These are phyloP conservation scores for Pardosa pseudoannulata DNA, from an alignment of 2,888 invertebrate genomes.

Conservation along the genomic window DNA sequence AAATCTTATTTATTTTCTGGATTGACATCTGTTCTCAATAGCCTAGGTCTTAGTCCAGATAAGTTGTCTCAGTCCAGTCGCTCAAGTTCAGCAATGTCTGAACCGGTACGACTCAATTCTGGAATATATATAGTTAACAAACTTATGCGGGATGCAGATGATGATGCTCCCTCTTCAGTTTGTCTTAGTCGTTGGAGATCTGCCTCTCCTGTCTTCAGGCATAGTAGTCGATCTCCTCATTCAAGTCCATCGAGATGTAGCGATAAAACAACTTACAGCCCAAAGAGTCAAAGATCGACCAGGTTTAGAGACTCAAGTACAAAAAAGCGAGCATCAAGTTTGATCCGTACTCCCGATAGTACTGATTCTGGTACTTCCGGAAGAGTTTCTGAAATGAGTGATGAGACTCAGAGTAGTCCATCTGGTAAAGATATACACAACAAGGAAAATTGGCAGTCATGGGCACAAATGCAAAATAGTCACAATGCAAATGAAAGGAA, in stretches of 20 bases:
- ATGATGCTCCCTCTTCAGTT: constrained; percentile 47
- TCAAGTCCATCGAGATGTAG: constrained; percentile 66
- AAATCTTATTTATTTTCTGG: constrained; percentile 61
- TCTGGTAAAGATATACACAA: constrained; percentile 50
- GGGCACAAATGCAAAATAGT: constrained; percentile 9
- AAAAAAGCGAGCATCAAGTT: constrained; percentile 31
- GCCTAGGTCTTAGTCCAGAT: constrained; percentile 62
- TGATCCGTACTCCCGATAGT: constrained; percentile 59
- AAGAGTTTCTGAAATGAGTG: constrained; percentile 62
- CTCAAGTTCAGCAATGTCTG: constrained; percentile 72
- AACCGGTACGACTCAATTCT: constrained; percentile 66
- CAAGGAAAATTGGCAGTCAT: constrained; percentile 62
- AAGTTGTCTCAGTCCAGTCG: constrained; percentile 68
- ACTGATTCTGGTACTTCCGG: constrained; percentile 65
- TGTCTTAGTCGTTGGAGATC: constrained; percentile 68
- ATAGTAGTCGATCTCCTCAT: constrained; percentile 55
- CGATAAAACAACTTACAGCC: constrained; percentile 41
- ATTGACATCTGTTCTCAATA: constrained; percentile 60
- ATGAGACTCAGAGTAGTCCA: constrained; percentile 66
- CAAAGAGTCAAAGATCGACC: constrained; percentile 48
- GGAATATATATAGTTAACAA: constrained; percentile 70
- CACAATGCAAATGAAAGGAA: constrained; percentile 32
- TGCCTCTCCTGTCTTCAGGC: constrained; percentile 68
- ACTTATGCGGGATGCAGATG: constrained; percentile 54
- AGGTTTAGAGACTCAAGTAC: constrained; percentile 29